Evolutionary conservation across 2,113 vertebrate species (phyloP).

Genomic region (Mungos mungo): DNA sequence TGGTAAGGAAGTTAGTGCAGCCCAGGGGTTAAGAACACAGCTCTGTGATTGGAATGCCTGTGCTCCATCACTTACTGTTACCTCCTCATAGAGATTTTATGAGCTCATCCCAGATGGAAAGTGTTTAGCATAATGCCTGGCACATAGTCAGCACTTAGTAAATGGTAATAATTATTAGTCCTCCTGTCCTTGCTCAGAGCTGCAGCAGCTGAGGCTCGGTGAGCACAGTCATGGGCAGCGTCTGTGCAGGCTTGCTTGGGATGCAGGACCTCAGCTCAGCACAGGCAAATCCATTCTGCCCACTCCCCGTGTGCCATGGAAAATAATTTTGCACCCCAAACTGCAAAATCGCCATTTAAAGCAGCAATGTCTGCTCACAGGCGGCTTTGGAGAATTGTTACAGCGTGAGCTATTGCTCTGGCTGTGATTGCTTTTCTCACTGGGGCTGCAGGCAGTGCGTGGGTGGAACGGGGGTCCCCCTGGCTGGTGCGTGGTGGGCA

Average conservation of each 20-base stretch:
- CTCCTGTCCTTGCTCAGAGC: not conserved
- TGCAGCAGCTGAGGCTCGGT: not conserved
- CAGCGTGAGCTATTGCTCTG: not conserved
- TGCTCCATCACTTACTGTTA: not conserved
- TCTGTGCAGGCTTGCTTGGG: not conserved
- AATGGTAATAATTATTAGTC: not conserved
- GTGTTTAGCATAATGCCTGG: not conserved
- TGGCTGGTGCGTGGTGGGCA: not conserved
- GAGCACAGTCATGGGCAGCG: not conserved
- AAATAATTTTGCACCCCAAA: slow-evolving; percentile 11
- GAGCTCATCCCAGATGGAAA: not conserved
- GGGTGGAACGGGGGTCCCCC: not conserved
- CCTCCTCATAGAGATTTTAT: rapidly evolving
- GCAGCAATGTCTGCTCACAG: not conserved
- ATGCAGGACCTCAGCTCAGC: not conserved
- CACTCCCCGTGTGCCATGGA: not conserved
- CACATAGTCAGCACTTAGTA: not conserved
- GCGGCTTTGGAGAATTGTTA: not conserved
- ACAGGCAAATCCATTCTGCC: slow-evolving; percentile 31
- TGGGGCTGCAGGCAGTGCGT: not conserved
- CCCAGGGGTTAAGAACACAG: not conserved
- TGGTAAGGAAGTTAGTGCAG: not conserved
- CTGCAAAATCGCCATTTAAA: not conserved
- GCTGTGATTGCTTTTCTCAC: not conserved
- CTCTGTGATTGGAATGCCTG: not conserved